phyloP scores from a whole-genome alignment of 2,797 vertebrate genomes.

The Linurgus olivaceus region DNA sequence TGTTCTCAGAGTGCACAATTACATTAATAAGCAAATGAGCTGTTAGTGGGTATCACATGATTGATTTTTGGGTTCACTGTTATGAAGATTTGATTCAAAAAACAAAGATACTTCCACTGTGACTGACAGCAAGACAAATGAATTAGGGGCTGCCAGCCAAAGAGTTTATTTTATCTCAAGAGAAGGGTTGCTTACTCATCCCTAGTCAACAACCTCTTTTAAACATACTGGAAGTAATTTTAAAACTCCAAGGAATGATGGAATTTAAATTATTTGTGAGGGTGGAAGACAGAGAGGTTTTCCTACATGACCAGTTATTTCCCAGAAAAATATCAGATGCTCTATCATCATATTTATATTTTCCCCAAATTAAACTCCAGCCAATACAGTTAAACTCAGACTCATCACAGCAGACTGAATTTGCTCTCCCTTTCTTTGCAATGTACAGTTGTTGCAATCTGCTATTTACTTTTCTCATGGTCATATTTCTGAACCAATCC shows the following conservation, averaged over 20 bases:
- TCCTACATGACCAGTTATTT: neutral
- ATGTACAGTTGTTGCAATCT: neutral
- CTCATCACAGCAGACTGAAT: neutral
- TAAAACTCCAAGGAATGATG: neutral
- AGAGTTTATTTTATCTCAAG: neutral
- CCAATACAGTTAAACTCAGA: neutral
- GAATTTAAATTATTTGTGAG: neutral
- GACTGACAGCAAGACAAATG: neutral
- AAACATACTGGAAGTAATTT: conserved; percentile 1
- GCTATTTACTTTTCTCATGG: neutral
- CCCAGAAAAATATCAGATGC: neutral
- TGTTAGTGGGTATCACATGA: neutral
- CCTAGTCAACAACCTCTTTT: neutral
- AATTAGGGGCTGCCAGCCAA: neutral
- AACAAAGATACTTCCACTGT: neutral
- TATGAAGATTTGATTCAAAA: neutral
- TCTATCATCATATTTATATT: neutral
- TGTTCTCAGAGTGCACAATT: neutral
- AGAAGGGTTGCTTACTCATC: neutral
- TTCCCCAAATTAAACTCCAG: neutral
- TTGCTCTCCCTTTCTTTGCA: neutral
- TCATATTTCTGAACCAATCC: neutral
- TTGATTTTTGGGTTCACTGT: neutral
- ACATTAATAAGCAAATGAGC: neutral
- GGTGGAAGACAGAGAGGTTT: neutral